These are phyloP conservation scores for Epinephelus fuscoguttatus DNA, from an alignment of 2,113 vertebrate species.

Conservation along the genomic window DNA sequence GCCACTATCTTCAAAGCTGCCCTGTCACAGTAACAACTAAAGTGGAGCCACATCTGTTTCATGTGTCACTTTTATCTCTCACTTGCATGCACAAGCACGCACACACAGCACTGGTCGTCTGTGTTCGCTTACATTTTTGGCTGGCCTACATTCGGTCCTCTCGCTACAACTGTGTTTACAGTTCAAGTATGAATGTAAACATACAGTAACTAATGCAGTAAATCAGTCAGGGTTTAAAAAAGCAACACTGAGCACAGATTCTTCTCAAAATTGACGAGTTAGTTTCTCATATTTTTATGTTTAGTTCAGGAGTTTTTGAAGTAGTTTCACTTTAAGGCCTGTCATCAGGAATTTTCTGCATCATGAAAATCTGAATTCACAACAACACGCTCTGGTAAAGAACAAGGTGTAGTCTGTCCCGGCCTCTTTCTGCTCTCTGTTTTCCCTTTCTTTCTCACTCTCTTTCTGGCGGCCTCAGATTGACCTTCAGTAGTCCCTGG, in stretches of 20 bases:
- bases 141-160: conserved; percentile 9
- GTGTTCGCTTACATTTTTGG: conserved; percentile 23
- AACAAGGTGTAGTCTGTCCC: conserved; percentile 11
- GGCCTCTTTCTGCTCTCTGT: neutral
- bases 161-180: conserved; percentile 39
- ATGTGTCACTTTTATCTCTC: conserved; percentile 46
- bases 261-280: neutral
- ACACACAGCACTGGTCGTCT: conserved; percentile 8
- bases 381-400: conserved; percentile 12
- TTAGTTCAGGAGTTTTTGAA: neutral
- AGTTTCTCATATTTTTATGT: neutral
- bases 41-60: conserved; percentile 50
- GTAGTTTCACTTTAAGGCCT: conserved; percentile 2
- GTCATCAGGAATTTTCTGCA: conserved; percentile 1
- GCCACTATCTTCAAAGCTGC: conserved; percentile 46
- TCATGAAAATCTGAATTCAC: conserved; percentile 6
- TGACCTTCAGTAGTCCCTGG: conserved; percentile 64
- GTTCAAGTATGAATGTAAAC: conserved; percentile 41
- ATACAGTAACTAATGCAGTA: conserved; percentile 6
- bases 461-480: conserved; percentile 33
- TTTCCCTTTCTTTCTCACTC: neutral
- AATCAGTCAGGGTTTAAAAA: conserved; percentile 9
- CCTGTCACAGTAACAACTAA: conserved; percentile 21
- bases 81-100: neutral
- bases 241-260: neutral